Conservation (phyloP, 2,113 vertebrate species). For the Rattus norvegicus region GRCr8 NC_086019.1:128943001-128943500, state of each 20-base stretch:
- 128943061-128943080: neutral
- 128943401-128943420: neutral
- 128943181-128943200: neutral
- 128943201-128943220: neutral
- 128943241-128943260: neutral
- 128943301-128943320: neutral
- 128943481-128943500: neutral
- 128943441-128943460: neutral
- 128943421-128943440: neutral
- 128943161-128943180: neutral
- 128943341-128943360: neutral
- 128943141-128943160: neutral
- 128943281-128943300: neutral
- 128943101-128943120: neutral
- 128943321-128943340: neutral
- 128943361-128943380: neutral
- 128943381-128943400: neutral
- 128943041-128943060: neutral
- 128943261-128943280: neutral
- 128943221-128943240: neutral
- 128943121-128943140: neutral
- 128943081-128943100: neutral
- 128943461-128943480: neutral
- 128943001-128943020: neutral
- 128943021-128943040: neutral